These are phyloP conservation scores for Mus musculus DNA, from an alignment of 2,113 vertebrate genomes.

Conservation along the genomic window DNA sequence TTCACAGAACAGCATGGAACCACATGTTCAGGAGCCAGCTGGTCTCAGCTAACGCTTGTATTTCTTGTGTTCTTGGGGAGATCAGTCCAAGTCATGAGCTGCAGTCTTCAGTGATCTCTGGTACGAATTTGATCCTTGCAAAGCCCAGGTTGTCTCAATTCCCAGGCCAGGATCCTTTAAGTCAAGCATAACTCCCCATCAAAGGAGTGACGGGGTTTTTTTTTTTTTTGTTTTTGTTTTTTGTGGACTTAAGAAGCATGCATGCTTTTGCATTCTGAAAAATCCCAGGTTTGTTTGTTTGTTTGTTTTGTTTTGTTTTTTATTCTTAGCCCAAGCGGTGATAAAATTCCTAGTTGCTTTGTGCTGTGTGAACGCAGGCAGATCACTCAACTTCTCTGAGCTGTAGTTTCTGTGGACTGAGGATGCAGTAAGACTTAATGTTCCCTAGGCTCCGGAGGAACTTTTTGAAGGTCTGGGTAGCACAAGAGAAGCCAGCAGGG, in stretches of 20 bases:
- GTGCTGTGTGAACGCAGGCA: slow-evolving; percentile 4
- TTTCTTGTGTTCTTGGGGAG: slow-evolving; percentile 37
- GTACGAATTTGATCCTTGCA: slow-evolving; percentile 7
- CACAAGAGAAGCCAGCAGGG: not conserved
- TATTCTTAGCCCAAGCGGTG: not conserved
- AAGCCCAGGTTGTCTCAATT: not conserved
- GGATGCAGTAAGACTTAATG: not conserved
- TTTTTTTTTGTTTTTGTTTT: too few species aligned
- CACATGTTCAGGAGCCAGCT: slow-evolving; percentile 7
- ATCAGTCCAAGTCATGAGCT: not conserved
- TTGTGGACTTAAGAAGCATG: fast-evolving
- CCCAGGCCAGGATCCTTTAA: not conserved
- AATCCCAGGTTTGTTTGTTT: too few species aligned
- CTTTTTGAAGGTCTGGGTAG: not conserved
- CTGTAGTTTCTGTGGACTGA: not conserved
- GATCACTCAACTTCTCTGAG: slow-evolving; percentile 45
- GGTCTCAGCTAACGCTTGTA: not conserved
- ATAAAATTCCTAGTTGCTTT: not conserved
- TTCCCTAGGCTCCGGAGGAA: not conserved
- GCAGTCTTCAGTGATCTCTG: slow-evolving; percentile 28
- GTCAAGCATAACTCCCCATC: not conserved
- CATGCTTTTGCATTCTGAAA: not conserved
- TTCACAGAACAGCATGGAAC: slow-evolving; percentile 60
- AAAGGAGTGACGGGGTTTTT: not conserved
- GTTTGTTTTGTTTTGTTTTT: not conserved